Evolutionary conservation across 2,797 vertebrate species (phyloP).

Genomic region (Pristis pectinata): DNA sequence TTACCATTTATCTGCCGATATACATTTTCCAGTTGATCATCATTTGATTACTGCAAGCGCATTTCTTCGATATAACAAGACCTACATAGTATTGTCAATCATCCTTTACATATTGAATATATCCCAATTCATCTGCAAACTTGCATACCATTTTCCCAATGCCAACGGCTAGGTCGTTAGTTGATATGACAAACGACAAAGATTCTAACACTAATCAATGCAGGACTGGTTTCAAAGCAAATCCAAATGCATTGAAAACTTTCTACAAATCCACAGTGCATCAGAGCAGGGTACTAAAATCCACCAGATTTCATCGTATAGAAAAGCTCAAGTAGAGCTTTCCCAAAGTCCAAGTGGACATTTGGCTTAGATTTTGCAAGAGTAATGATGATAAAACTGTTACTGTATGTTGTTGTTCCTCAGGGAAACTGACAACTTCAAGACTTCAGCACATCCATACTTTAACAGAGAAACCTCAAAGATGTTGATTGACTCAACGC

Average conservation of each 20-base stretch:
- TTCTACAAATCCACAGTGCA: neutral
- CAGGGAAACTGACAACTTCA: too few species aligned
- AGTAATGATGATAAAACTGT: too few species aligned
- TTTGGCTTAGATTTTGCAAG: too few species aligned
- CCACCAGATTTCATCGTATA: neutral
- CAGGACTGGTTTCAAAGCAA: neutral
- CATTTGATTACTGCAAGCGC: neutral
- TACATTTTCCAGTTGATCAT: neutral
- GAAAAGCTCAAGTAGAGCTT: neutral
- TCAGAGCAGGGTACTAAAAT: neutral
- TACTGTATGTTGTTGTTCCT: too few species aligned
- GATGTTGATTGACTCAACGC: too few species aligned
- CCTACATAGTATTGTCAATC: neutral
- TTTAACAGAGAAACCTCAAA: too few species aligned
- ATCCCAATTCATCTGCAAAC: neutral
- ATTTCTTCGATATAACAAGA: neutral
- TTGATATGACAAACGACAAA: neutral
- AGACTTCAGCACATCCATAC: too few species aligned
- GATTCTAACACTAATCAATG: neutral
- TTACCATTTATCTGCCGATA: neutral
- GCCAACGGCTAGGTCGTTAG: neutral
- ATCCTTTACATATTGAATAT: too few species aligned
- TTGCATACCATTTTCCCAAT: neutral
- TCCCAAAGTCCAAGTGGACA: neutral
- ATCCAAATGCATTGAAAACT: neutral